Base-by-base conservation (phyloP, 2,113 vertebrate genomes). In the Rhipidura dahli region DNA sequence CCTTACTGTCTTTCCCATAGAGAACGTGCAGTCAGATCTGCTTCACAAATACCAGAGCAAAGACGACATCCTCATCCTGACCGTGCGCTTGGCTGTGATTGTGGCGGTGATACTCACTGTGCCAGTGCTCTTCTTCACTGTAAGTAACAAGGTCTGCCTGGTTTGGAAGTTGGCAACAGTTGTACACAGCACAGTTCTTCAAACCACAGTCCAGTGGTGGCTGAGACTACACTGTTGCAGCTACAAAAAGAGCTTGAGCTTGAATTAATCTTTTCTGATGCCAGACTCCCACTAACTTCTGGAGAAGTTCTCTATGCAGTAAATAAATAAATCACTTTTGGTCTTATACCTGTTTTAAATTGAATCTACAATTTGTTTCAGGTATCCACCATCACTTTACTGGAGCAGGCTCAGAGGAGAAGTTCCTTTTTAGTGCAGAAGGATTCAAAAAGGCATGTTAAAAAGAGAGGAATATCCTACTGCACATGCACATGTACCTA, bases 81-180 rank as follows among this genome's bases (percentile, higher is more conserved):
- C 98, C 0, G 98, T 98, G 77, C 98, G 98, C 35, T 87, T 98
- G 95, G 98, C 98, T 35, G 98, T 98, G 76, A 98, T 98, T 0
- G 79, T 97, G 33, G 98, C 98, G 0, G 98, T 98, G 87, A 98
- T 98, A 83, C 98, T 98, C 85, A 98, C 98, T 0, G 98, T 98
- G 44, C 98, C 98, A 0, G 98, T 98, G 79, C 93, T 98, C 11
- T 98, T 98, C 89, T 98, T 98, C 97, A 98, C 98, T 24, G 98
- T 98, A 95, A 98, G 98, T 98, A 61, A 56, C 77, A 57, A 53
- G 11, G 59, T 40, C 44, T 39, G 6, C 31, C 1, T 0, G 2
- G 14, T 75, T 88, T 91, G 57, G 68, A 78, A 87, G 54, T 31
- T 3, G 1, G 11, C 30, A 53, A 37, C 7, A 7, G 60, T 39